phyloP scores from a whole-genome alignment of 2,797 vertebrate species.

The Todus mexicanus region DNA sequence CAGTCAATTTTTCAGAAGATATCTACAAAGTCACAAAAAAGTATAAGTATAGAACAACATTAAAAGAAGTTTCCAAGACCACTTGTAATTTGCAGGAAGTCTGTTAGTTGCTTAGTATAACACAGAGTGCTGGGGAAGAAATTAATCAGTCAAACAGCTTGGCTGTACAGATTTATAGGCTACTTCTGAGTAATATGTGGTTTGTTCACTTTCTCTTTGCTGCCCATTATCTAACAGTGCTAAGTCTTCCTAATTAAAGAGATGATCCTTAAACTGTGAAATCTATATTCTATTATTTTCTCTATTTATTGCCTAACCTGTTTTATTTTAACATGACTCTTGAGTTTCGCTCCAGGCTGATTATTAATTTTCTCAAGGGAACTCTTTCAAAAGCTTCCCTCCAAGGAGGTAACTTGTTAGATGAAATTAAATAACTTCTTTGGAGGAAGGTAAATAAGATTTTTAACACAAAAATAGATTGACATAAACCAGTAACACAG shows the following conservation, averaged over 20 bases:
- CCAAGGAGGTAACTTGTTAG: background rate
- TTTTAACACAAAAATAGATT: background rate
- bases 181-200: background rate
- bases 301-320: slow-evolving; percentile 36
- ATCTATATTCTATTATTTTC: slow-evolving; percentile 62
- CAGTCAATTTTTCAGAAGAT: background rate
- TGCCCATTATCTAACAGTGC: slow-evolving; percentile 8
- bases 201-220: slow-evolving; percentile 28
- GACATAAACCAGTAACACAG: background rate
- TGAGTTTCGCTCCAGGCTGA: slow-evolving; percentile 2
- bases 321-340: slow-evolving; percentile 5
- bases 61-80: slow-evolving; percentile 8
- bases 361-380: slow-evolving; percentile 24
- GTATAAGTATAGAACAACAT: background rate
- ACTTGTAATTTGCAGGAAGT: background rate
- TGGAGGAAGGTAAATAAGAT: background rate
- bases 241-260: slow-evolving; percentile 61
- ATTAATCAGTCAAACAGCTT: slow-evolving; percentile 47
- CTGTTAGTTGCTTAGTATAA: background rate
- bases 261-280: slow-evolving; percentile 50
- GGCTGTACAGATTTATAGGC: slow-evolving; percentile 20
- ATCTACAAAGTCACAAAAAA: background rate
- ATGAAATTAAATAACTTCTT: slow-evolving; percentile 31
- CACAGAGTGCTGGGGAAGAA: background rate
- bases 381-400: background rate